Evolutionary conservation across 2,797 vertebrate species (phyloP), one percentile per base, ranked within the genome.

Genomic region (Naso thynnoides): DNA sequence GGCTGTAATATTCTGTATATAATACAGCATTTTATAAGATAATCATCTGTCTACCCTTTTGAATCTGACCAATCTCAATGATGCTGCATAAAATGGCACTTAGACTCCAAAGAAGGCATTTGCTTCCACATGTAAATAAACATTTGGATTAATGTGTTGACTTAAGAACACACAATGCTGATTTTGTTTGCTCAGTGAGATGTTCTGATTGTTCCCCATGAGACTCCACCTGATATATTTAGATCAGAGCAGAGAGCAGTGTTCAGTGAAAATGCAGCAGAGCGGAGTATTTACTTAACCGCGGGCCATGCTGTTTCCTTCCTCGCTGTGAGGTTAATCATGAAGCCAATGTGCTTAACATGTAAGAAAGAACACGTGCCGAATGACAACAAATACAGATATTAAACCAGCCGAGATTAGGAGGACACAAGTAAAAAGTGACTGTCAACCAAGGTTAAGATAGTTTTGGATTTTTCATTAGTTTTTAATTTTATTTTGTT

Each of bases 201-300:
- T 53, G 39, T 48, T 73, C 56, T 33, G 31, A 61, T 55, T 63
- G 59, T 42, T 68, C 31, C 44, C 48, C 45, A 42, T 57, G 55
- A 79, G 52, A 84, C 54, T 19, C 4, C 36, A 75, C 64, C 44
- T 45, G 27, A 47, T 64, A 56, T 79, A 60, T 79, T 71, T 71
- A 70, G 53, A 76, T 76, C 67, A 58, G 76, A 78, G 69, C 63
- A 81, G 86, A 86, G 78, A 77, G 73, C 73, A 81, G 68, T 54
- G 76, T 83, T 77, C 73, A 81, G 45, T 45, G 45, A 72, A 80
- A 81, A 70, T 50, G 69, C 78, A 78, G 36, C 38, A 1, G 42
- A 76, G 50, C 38, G 2, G 42, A 76, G 50, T 70, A 49, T 79
- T 23, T 53, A 42, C 64, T 82, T 57, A 73, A 67, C 65, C 18